phyloP scores from a whole-genome alignment of 2,888 invertebrate genomes.

The Dorcus hopei region DNA sequence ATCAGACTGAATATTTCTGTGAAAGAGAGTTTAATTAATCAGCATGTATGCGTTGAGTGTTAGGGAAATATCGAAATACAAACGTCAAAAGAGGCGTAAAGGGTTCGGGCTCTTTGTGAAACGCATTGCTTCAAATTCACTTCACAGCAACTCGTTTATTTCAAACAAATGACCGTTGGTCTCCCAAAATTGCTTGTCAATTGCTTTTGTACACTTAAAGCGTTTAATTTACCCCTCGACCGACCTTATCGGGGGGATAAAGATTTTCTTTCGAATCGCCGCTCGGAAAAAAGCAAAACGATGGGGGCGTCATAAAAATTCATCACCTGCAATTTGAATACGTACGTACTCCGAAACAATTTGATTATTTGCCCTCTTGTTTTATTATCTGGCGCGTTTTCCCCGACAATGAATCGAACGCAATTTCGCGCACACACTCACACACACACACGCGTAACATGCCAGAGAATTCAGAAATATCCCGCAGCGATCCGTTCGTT shows the following conservation, averaged over 20 bases:
- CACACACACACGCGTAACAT: background rate
- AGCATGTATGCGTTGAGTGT: no score
- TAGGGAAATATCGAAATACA: constrained; percentile 15
- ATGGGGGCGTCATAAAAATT: no score
- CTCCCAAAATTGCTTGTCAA: constrained; percentile 37
- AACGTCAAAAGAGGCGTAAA: constrained; percentile 20
- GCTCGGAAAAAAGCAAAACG: no score
- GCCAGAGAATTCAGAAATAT: constrained; percentile 20
- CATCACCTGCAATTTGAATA: no score
- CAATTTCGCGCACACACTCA: background rate
- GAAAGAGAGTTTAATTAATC: no score
- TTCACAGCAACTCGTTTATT: constrained; percentile 30
- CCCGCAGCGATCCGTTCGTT: constrained; percentile 37
- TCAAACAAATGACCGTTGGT: constrained; percentile 35
- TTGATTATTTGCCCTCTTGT: no score
- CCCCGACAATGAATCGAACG: background rate
- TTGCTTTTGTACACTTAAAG: constrained; percentile 26
- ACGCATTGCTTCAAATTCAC: constrained; percentile 28
- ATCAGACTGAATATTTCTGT: no score
- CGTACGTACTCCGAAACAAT: no score
- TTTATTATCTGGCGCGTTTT: no score
- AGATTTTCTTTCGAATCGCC: no score
- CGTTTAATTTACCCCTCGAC: background rate
- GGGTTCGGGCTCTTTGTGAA: constrained; percentile 10
- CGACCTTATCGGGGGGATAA: background rate